A percentile compares a stretch with the other conserved stretches of the same genome.
Evolutionary conservation across 1,140 invertebrate species (phyloP).

Genomic region (Schlechtendalia chinensis): DNA sequence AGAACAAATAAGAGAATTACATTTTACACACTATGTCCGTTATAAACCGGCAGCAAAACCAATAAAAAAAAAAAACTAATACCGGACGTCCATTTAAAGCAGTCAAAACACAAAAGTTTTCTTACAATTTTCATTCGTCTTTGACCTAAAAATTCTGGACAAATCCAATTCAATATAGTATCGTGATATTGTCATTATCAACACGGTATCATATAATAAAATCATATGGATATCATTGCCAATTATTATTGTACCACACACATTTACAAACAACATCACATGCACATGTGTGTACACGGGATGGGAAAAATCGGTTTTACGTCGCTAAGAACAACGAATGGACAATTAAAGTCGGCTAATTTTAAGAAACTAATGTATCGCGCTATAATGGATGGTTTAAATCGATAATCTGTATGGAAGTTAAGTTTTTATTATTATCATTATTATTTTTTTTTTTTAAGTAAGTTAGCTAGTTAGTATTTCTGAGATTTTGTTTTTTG

Average conservation of each 20-base stretch:
- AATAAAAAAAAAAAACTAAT: conserved; percentile 4
- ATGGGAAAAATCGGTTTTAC: neutral
- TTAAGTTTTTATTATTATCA: neutral
- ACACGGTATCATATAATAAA: neutral
- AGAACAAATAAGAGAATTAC: conserved; percentile 1
- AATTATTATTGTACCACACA: neutral
- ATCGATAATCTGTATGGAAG: neutral
- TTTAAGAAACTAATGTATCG: neutral
- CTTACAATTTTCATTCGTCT: neutral
- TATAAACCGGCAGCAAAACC: neutral
- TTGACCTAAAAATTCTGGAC: conserved; percentile 8
- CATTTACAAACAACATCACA: too few relatives aligned
- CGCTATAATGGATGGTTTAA: neutral
- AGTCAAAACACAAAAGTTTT: conserved; percentile 14
- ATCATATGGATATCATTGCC: neutral
- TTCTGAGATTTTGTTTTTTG: too few relatives aligned
- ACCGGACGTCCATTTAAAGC: neutral
- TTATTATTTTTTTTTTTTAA: neutral
- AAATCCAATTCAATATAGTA: neutral
- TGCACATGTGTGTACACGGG: neutral
- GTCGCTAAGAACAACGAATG: too few relatives aligned
- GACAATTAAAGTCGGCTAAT: neutral
- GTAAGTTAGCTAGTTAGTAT: too few relatives aligned
- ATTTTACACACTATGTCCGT: conserved; percentile 2
- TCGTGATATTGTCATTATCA: neutral